Conservation (phyloP, 2,113 vertebrate genomes). For the Psittacula cyanocephala region DNA sequence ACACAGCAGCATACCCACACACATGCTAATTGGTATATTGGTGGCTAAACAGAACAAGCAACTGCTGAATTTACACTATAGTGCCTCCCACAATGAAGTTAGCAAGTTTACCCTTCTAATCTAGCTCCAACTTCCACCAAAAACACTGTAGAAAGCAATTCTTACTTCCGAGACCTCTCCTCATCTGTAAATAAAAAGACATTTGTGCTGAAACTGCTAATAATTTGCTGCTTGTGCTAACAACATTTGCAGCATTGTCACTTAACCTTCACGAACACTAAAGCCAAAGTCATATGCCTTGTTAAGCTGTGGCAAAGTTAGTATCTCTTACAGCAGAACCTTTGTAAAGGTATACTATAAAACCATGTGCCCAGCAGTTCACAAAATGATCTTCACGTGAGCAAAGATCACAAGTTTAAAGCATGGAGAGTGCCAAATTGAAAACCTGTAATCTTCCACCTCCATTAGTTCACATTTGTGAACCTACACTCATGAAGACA, state of each 20-base stretch:
- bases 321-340: neutral
- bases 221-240: neutral
- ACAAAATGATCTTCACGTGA: neutral
- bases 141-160: neutral
- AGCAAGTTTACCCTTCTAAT: neutral
- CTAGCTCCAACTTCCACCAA: neutral
- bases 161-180: neutral
- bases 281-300: neutral
- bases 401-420: neutral
- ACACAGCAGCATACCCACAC: neutral
- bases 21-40: neutral
- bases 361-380: neutral
- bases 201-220: neutral
- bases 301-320: neutral
- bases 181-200: neutral
- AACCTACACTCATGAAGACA: neutral
- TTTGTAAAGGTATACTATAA: neutral
- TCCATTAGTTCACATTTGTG: neutral
- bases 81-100: constrained; percentile 22
- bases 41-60: constrained; percentile 33
- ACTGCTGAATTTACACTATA: constrained; percentile 29
- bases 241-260: neutral
- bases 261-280: neutral
- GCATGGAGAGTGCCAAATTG: neutral
- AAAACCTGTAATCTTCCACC: neutral